phyloP scores from a whole-genome alignment of 1,140 invertebrate species.

The Zeugodacus cucurbitae region DNA sequence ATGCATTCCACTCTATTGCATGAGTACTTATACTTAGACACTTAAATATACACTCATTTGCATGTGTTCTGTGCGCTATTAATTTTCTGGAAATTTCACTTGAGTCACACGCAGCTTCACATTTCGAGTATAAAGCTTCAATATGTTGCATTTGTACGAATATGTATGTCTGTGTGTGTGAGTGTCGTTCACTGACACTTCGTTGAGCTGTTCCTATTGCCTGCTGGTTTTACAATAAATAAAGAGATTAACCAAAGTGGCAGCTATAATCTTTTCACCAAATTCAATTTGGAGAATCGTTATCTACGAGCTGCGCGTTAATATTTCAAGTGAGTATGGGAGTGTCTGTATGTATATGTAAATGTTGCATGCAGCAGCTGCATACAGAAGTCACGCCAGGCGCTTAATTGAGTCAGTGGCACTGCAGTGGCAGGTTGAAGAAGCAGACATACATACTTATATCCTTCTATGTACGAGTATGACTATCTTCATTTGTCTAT shows the following conservation, averaged over 20 bases:
- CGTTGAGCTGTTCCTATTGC: not conserved
- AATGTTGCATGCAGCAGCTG: not conserved
- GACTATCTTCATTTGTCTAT: not conserved
- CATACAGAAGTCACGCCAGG: not conserved
- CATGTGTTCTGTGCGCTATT: not conserved
- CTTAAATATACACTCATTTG: not conserved
- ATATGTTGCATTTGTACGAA: not conserved
- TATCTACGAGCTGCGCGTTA: not conserved
- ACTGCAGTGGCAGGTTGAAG: not conserved
- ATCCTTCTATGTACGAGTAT: no score
- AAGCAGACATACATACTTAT: not conserved
- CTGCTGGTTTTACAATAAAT: not conserved
- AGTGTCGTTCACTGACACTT: not conserved
- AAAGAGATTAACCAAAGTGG: slow-evolving; percentile 11
- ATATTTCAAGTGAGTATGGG: not conserved
- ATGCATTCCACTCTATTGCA: not conserved
- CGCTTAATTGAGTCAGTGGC: not conserved
- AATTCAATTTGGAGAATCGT: slow-evolving; percentile 21
- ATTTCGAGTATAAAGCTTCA: not conserved
- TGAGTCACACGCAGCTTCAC: slow-evolving; percentile 1
- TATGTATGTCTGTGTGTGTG: not conserved
- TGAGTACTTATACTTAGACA: not conserved
- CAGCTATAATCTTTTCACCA: slow-evolving; percentile 19
- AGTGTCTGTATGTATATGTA: not conserved
- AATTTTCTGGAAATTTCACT: slow-evolving; percentile 20